These are phyloP conservation scores for Lutjanus erythropterus DNA, from an alignment of 2,113 vertebrate species.

Conservation along the genomic window DNA sequence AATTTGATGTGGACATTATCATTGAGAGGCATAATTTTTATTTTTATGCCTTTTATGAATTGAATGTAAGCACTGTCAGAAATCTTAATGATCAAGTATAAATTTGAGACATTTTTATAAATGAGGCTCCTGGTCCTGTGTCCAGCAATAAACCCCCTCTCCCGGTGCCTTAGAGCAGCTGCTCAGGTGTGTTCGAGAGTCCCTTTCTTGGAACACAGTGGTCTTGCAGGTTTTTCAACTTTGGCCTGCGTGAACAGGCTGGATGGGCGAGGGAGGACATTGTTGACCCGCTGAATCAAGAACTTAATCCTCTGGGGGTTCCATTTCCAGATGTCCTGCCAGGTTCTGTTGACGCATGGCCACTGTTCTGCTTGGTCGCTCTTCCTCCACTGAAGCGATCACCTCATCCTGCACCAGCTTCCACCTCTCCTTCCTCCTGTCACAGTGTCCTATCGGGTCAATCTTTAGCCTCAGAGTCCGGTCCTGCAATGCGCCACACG, in stretches of 20 bases:
- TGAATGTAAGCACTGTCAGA: too few relatives aligned
- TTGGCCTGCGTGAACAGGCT: neutral
- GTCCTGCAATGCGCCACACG: neutral
- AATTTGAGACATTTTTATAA: too few relatives aligned
- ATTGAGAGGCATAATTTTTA: too few relatives aligned
- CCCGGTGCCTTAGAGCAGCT: neutral
- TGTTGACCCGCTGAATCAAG: neutral
- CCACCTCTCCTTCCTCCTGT: neutral
- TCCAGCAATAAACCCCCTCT: neutral
- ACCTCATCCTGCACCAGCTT: neutral
- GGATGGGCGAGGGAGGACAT: neutral
- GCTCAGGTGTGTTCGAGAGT: neutral
- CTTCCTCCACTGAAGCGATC: neutral
- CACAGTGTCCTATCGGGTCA: neutral
- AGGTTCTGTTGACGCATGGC: neutral
- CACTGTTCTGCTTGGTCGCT: neutral
- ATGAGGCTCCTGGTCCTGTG: too few relatives aligned
- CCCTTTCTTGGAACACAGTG: neutral
- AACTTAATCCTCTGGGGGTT: neutral
- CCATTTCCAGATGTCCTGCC: neutral
- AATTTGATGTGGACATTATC: too few relatives aligned
- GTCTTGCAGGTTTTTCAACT: neutral
- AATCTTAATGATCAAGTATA: too few relatives aligned
- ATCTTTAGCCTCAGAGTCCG: neutral
- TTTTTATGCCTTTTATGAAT: too few relatives aligned